Percentiles rank a stretch among this genome's conserved stretches.
Evolutionary conservation across 2,888 invertebrate genomes (phyloP).

Genomic region (Drosophila bunnanda): DNA sequence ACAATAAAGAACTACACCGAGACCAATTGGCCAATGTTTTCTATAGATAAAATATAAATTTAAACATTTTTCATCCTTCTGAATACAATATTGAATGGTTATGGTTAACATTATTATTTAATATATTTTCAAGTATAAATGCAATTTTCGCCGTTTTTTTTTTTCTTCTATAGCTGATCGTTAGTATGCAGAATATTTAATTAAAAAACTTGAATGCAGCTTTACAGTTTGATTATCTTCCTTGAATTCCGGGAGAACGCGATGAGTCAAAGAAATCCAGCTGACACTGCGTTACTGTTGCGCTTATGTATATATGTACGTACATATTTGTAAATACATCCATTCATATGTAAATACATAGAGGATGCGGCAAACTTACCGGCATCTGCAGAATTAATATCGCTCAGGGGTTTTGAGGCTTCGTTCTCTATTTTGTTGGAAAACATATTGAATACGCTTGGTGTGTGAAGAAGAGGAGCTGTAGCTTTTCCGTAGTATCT

Average conservation of each 20-base stretch:
- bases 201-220: not conserved
- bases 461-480: not conserved
- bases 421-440: no score
- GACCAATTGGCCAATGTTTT: not conserved
- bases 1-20: not conserved
- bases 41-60: not conserved
- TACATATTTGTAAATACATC: not conserved
- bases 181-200: not conserved
- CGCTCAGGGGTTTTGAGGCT: not conserved
- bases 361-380: constrained; percentile 3
- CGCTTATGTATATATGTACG: not conserved
- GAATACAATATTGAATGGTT: not conserved
- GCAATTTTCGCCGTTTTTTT: not conserved
- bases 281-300: not conserved
- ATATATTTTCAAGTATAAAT: not conserved
- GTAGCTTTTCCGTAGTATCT: no score
- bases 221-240: not conserved
- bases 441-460: not conserved
- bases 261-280: not conserved
- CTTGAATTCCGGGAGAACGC: not conserved
- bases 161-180: not conserved
- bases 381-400: not conserved
- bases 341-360: not conserved
- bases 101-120: not conserved
- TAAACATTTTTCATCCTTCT: not conserved